These are phyloP conservation scores for Perca schrenkii DNA, from an alignment of 2,113 vertebrate species.

Conservation along the genomic window DNA sequence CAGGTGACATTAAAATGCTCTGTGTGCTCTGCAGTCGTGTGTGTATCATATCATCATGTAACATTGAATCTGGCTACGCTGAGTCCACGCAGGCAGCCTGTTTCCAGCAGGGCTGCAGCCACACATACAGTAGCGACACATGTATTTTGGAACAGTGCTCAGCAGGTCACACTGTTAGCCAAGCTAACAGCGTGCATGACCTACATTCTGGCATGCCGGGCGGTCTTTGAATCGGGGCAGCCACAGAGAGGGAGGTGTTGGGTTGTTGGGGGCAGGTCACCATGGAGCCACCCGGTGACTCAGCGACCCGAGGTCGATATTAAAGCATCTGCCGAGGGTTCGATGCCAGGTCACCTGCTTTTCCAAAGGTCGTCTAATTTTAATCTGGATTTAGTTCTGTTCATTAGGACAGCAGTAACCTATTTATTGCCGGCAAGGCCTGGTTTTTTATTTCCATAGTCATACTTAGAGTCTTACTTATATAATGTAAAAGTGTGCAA, in stretches of 20 bases:
- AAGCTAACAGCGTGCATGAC: constrained; percentile 42
- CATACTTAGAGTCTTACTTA: no score
- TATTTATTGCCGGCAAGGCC: background rate
- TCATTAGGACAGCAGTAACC: background rate
- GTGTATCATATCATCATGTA: background rate
- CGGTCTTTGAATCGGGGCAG: background rate
- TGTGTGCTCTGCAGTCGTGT: background rate
- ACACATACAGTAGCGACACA: constrained; percentile 27
- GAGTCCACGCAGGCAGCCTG: background rate
- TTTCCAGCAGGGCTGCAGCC: background rate
- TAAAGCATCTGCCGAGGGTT: constrained; percentile 18
- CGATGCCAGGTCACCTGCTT: constrained; percentile 12
- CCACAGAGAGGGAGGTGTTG: constrained; percentile 30
- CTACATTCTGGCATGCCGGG: constrained; percentile 65
- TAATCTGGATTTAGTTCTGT: background rate
- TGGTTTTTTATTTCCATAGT: no score
- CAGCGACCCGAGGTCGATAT: constrained; percentile 9
- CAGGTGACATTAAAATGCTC: background rate
- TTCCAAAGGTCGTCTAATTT: constrained; percentile 50
- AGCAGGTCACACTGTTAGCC: constrained; percentile 46
- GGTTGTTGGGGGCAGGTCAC: constrained; percentile 47
- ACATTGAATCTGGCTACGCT: background rate
- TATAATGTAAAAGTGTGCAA: background rate
- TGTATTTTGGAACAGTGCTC: constrained; percentile 43
- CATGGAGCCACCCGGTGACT: constrained; percentile 41